A percentile compares a stretch with the other conserved stretches of the same genome.
Conservation (phyloP, 2,113 vertebrate genomes). For the Sclerurus mexicanus region DNA sequence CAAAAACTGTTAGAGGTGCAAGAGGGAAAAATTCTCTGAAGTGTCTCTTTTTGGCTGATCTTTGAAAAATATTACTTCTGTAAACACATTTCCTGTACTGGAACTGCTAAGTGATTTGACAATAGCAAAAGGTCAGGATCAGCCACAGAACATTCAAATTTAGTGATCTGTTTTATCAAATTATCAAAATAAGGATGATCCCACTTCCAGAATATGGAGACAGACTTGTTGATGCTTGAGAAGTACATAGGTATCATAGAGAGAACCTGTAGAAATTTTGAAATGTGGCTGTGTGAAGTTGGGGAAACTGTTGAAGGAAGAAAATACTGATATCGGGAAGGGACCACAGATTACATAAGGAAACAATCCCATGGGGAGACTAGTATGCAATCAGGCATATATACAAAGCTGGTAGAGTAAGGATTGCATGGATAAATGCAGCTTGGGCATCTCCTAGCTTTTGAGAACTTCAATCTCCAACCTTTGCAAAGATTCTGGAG, state of each 20-base stretch:
- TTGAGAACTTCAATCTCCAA: background rate
- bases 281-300: background rate
- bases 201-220: background rate
- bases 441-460: background rate
- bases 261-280: background rate
- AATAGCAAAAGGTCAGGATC: background rate
- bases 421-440: background rate
- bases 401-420: background rate
- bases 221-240: background rate
- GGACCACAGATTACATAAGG: background rate
- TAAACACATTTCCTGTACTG: background rate
- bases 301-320: background rate
- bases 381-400: accelerated
- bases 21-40: background rate
- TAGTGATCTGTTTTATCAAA: background rate
- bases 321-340: background rate
- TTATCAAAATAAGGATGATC: background rate
- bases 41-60: background rate
- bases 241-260: background rate
- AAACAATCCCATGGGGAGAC: background rate
- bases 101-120: background rate
- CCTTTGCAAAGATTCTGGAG: background rate
- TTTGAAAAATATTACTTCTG: background rate
- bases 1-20: background rate
- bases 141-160: background rate